Base-by-base conservation (phyloP, 1,140 invertebrate species). In the Lethocerus indicus region DNA sequence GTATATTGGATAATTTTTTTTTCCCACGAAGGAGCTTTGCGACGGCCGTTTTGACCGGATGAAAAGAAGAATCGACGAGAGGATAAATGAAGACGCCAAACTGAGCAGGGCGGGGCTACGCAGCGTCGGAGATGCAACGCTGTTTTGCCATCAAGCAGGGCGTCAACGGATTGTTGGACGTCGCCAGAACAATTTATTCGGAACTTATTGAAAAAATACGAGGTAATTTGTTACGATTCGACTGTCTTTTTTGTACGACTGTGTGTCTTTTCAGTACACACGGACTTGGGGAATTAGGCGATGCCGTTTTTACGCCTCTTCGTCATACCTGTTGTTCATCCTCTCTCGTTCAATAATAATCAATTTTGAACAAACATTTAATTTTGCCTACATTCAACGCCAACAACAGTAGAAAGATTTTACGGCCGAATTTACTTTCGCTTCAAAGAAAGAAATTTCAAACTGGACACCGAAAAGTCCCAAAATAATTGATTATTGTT, bases 81-180 rank as follows among this genome's bases (percentile, higher is more conserved):
- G 85, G 1, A 74, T 94, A 45, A 75, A 84, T 64, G 73, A 80
- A 46, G 81, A 89, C 57, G 74, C 73, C 23, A 74, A 71, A 57
- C 75, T 74, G 23, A 69, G 78, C n/a, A 75, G 76, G n/a, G n/a
- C n/a, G n/a, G 62, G 83, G 81, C 1, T 74, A 71, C 45, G 63
- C 72, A 1, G 70, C 72, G n/a, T 71, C 75, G 59, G 72, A 69
- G 50, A 71, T 80, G 49, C 84, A 91, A 65, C 73, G 87, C 50
- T 86, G 83, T 61, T 89, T 87, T 66, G 85, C 87, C 26, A 78
- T 94, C 2, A 87, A 82, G 66, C 68, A 72, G 20, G 74, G 76
- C 20, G 69, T 84, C 24, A 83, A 79, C 58, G 77, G 76, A 2
- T 64, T 85, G 32, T 63, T 91, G 46, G 87, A 91, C 63, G 65